These are phyloP conservation scores for Crypturellus tataupa DNA, from an alignment of 2,797 vertebrate species.

Conservation along the genomic window DNA sequence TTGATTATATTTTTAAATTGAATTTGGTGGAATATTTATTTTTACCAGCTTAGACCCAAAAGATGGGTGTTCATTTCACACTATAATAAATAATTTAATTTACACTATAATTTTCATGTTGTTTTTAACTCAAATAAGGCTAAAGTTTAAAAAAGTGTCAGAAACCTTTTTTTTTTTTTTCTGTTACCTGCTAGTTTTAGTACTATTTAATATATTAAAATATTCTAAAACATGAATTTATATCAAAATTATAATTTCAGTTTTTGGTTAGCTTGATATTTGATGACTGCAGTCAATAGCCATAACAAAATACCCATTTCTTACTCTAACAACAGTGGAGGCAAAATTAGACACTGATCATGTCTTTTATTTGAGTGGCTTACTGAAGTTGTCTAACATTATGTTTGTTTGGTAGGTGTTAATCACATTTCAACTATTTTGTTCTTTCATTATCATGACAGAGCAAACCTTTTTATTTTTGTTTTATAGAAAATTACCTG, in stretches of 20 bases:
- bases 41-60: background rate
- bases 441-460: background rate
- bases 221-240: background rate
- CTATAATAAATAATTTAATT: background rate
- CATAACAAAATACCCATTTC: background rate
- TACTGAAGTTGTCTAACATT: background rate
- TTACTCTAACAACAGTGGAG: background rate
- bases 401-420: background rate
- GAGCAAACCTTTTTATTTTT: background rate
- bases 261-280: background rate
- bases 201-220: background rate
- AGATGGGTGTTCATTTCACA: background rate
- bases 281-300: background rate
- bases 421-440: background rate
- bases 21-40: background rate
- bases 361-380: background rate
- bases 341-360: background rate
- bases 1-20: background rate
- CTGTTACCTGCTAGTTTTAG: too few relatives aligned
- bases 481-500: background rate
- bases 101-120: background rate
- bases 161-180: background rate
- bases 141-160: background rate
- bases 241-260: too few relatives aligned
- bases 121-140: background rate